phyloP scores from a whole-genome alignment of 1,140 invertebrate genomes.

The Macrobrachium rosenbergii region DNA sequence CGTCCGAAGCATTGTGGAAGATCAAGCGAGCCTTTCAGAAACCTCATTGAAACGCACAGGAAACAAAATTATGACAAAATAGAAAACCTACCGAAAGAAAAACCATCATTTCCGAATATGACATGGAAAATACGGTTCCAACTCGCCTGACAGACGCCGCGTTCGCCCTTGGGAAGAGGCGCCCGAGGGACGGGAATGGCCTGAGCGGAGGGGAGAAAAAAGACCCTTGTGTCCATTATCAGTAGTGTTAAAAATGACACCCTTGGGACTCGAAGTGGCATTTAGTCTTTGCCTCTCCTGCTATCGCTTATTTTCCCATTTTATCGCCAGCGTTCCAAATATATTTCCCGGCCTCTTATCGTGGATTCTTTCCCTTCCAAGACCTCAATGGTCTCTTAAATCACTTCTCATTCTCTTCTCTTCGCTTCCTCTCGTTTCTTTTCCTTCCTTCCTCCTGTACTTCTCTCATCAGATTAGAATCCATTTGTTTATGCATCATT shows the following conservation, averaged over 20 bases:
- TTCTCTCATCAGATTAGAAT: background rate
- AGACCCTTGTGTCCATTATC: conserved; percentile 63
- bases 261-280: conserved; percentile 64
- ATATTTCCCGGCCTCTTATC: conserved; percentile 50
- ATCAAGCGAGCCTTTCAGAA: conserved; percentile 35
- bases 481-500: conserved; percentile 4
- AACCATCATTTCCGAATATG: conserved; percentile 65
- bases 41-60: conserved; percentile 60
- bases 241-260: conserved; percentile 66
- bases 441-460: background rate
- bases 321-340: conserved; percentile 57
- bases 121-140: conserved; percentile 65
- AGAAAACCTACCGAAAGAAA: conserved; percentile 62
- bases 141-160: background rate
- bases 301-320: conserved; percentile 53
- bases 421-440: background rate
- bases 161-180: conserved; percentile 35
- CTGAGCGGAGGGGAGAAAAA: conserved; percentile 17
- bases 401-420: conserved; percentile 2
- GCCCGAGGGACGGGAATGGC: conserved; percentile 35
- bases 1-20: conserved; percentile 46
- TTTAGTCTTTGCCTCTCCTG: conserved; percentile 64
- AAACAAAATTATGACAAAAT: conserved; percentile 63
- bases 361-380: conserved; percentile 40
- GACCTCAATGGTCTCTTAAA: conserved; percentile 24